Evolutionary conservation across 2,113 vertebrate species (phyloP).

Genomic region (Mionectes macconnelli): DNA sequence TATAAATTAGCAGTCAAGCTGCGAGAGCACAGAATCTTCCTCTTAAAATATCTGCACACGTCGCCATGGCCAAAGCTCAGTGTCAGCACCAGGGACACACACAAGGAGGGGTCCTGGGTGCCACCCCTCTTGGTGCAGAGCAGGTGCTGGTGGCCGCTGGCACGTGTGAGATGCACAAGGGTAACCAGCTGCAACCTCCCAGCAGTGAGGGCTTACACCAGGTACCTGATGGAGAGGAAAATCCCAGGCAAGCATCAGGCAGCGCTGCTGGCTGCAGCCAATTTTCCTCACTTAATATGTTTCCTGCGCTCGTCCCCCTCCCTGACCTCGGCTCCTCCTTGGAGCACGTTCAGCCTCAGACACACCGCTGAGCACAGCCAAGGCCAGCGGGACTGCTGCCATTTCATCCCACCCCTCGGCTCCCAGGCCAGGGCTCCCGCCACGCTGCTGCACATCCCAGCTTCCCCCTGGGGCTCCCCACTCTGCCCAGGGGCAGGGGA

Average conservation of each 20-base stretch:
- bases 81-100: not conserved
- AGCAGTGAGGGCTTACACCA: not conserved
- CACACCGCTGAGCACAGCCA: not conserved
- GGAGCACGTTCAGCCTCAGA: constrained; percentile 37
- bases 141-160: not conserved
- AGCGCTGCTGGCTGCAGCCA: constrained; percentile 30
- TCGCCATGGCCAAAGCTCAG: not conserved
- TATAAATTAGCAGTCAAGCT: not conserved
- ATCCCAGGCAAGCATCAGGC: constrained; percentile 21
- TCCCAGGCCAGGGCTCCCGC: not conserved
- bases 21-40: not conserved
- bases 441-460: not conserved
- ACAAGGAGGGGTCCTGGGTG: not conserved
- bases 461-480: not conserved
- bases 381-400: constrained; percentile 18
- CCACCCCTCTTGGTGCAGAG: not conserved
- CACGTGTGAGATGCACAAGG: not conserved
- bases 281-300: constrained; percentile 50
- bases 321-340: constrained; percentile 58
- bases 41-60: not conserved
- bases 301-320: constrained; percentile 47
- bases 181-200: not conserved
- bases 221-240: constrained; percentile 35
- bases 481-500: not conserved
- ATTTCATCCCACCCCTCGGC: constrained; percentile 26